Evolutionary conservation across 2,113 vertebrate species (phyloP).

Genomic region (Tinamus guttatus): DNA sequence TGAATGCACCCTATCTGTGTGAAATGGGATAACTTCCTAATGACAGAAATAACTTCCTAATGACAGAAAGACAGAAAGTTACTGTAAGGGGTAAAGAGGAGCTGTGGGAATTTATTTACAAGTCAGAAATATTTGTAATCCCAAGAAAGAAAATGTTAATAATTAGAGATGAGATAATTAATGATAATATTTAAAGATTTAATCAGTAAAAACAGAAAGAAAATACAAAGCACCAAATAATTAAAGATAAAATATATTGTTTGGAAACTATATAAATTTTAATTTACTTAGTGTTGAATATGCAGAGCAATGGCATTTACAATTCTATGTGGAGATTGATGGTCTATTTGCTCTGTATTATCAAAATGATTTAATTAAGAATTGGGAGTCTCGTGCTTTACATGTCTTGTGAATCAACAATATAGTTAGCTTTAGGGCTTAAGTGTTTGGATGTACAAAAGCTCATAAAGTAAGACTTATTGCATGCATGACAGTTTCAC

Average conservation of each 20-base stretch:
- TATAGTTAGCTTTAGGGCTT: background rate
- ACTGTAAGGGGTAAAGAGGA: background rate
- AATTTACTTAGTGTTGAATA: background rate
- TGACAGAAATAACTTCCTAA: too few species aligned
- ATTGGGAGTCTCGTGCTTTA: slow-evolving; percentile 12
- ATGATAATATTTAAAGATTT: background rate
- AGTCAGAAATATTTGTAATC: background rate
- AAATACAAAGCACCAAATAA: background rate
- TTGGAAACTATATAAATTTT: slow-evolving; percentile 7
- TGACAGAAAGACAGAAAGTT: background rate
- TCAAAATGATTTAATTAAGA: slow-evolving; percentile 54
- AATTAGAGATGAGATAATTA: background rate
- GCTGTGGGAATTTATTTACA: background rate
- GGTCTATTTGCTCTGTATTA: slow-evolving; percentile 17
- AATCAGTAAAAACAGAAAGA: background rate
- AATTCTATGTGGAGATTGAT: background rate
- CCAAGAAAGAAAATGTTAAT: background rate
- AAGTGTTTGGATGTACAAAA: background rate
- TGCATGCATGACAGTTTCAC: background rate
- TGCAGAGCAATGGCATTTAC: slow-evolving; percentile 20
- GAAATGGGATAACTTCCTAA: background rate
- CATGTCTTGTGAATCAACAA: background rate
- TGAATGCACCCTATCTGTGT: background rate
- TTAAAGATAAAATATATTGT: background rate
- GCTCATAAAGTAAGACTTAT: background rate